Conservation (phyloP, 2,888 invertebrate species). For the Panorpa germanica region DNA sequence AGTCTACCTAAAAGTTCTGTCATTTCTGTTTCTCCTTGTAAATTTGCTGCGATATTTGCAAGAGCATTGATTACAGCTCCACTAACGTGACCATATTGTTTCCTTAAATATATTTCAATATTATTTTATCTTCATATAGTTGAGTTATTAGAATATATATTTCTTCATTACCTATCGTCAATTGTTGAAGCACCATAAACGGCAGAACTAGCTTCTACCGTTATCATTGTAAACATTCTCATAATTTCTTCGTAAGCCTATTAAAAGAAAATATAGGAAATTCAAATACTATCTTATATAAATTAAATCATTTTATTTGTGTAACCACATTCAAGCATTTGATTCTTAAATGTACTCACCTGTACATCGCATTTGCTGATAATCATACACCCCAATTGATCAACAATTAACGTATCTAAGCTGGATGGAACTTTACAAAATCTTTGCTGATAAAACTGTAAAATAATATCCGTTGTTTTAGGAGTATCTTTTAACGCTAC, state of each 20-base stretch:
- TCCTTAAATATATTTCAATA: conserved; percentile 12
- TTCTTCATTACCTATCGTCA: too few species aligned
- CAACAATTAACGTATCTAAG: conserved; percentile 86
- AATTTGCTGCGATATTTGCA: conserved; percentile 88
- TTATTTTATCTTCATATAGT: neutral
- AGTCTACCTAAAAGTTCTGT: conserved; percentile 73
- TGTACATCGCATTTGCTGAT: conserved; percentile 76
- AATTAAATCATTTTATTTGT: conserved; percentile 3
- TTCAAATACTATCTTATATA: conserved; percentile 1
- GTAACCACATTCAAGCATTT: conserved; percentile 4
- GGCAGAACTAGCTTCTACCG: conserved; percentile 75
- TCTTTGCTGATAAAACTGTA: conserved; percentile 92
- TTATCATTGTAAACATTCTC: conserved; percentile 94
- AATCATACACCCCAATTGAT: conserved; percentile 95
- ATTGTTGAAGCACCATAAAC: conserved; percentile 27
- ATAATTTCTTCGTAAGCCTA: conserved; percentile 92
- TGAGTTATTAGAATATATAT: too few species aligned
- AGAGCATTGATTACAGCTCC: conserved; percentile 91
- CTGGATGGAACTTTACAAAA: conserved; percentile 86
- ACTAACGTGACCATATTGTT: conserved; percentile 60
- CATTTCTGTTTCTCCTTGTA: conserved; percentile 71
- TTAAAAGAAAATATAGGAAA: conserved; percentile 26
- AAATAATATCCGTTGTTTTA: conserved; percentile 83
- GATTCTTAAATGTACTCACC: too few species aligned
- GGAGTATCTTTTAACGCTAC: conserved; percentile 85